These are phyloP conservation scores for Leptocoma aspasia DNA, from an alignment of 2,113 vertebrate genomes.

Conservation along the genomic window DNA sequence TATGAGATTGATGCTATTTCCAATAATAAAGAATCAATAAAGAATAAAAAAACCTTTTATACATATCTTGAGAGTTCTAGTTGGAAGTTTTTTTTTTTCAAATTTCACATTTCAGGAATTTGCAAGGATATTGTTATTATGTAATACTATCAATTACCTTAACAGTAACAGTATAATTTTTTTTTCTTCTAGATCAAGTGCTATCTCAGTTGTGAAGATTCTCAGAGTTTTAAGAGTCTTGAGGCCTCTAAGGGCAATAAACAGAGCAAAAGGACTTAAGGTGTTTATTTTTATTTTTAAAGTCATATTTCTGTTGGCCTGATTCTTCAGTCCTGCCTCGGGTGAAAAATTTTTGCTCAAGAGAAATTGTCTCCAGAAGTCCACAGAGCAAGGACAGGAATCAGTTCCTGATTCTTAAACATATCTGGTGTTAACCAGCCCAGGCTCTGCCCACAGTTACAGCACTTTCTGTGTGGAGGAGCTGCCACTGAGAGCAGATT, in stretches of 20 bases:
- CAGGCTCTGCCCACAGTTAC: background rate
- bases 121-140: background rate
- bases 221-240: slow-evolving; percentile 93
- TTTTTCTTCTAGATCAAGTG: slow-evolving; percentile 85
- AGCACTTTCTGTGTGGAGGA: background rate
- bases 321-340: background rate
- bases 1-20: background rate
- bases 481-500: background rate
- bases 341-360: background rate
- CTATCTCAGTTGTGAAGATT: slow-evolving; percentile 99
- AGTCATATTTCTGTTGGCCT: background rate
- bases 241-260: slow-evolving; percentile 95
- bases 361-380: background rate
- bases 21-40: background rate
- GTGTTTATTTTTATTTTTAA: slow-evolving; percentile 61
- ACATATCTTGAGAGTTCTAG: background rate
- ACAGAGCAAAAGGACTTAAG: slow-evolving; percentile 99
- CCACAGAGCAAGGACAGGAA: background rate
- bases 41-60: background rate
- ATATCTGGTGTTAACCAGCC: background rate
- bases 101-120: background rate
- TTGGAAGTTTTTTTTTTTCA: background rate
- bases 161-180: background rate
- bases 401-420: background rate
- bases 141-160: background rate